These are phyloP conservation scores for Percopsis omiscomaycus DNA, from an alignment of 2,797 vertebrate species.

Conservation along the genomic window DNA sequence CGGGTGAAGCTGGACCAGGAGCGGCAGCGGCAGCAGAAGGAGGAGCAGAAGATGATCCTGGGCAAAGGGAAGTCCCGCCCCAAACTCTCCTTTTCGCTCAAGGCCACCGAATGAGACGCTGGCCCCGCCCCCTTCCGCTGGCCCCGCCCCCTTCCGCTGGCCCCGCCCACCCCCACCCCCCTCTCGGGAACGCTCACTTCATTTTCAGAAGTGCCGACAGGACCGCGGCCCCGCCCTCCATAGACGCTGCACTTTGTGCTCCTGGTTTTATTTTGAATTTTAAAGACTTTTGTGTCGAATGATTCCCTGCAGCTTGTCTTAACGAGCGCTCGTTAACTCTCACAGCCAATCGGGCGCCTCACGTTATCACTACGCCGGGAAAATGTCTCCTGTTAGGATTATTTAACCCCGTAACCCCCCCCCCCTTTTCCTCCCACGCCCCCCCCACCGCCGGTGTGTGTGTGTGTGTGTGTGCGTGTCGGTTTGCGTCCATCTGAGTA, in stretches of 20 bases:
- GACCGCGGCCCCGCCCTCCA: slow-evolving; percentile 21
- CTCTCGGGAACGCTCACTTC: slow-evolving; percentile 85
- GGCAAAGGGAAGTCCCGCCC: slow-evolving; percentile 98
- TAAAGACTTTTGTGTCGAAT: slow-evolving; percentile 69
- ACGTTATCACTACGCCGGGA: too few species aligned
- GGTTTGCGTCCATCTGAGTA: too few species aligned
- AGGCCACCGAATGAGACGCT: slow-evolving; percentile 88
- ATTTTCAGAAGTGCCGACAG: slow-evolving; percentile 87
- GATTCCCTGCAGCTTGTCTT: slow-evolving; percentile 19
- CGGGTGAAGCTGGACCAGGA: slow-evolving; percentile 99
- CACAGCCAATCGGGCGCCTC: too few species aligned
- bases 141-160: slow-evolving; percentile 50
- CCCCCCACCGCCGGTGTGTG: too few species aligned
- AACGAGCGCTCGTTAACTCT: too few species aligned
- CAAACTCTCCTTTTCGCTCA: slow-evolving; percentile 97
- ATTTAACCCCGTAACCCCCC: too few species aligned
- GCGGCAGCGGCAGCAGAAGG: slow-evolving; percentile 97
- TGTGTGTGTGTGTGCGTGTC: too few species aligned
- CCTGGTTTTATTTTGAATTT: slow-evolving; percentile 55
- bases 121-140: slow-evolving; percentile 54
- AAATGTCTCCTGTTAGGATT: too few species aligned
- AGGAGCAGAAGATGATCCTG: slow-evolving; percentile 99
- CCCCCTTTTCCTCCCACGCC: too few species aligned
- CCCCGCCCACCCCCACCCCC: slow-evolving; percentile 37
- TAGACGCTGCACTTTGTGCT: neutral